phyloP scores from a whole-genome alignment of 1,140 invertebrate species.

The Anagrus nilaparvatae region DNA sequence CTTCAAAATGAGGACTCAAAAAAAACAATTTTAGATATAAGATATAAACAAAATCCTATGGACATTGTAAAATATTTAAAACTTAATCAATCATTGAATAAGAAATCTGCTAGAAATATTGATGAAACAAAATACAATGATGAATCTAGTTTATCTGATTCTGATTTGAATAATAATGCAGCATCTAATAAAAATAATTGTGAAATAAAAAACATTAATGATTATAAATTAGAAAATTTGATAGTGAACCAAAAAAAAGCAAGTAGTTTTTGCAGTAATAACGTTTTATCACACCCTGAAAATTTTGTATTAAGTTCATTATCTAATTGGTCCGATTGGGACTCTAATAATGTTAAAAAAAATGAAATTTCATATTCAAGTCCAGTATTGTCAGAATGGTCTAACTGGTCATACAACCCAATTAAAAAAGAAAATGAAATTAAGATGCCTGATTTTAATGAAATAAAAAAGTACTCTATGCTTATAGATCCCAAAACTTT shows the following conservation, averaged over 20 bases:
- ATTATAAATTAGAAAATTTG: neutral
- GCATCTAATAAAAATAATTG: neutral
- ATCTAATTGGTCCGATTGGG: constrained; percentile 30
- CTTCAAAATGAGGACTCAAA: constrained; percentile 24
- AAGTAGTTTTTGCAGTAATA: neutral
- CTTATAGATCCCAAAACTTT: neutral
- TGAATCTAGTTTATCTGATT: neutral
- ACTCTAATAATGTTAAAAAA: constrained; percentile 7
- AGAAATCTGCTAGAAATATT: neutral
- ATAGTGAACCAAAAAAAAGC: neutral
- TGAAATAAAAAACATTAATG: neutral
- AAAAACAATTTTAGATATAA: constrained; percentile 22
- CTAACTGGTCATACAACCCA: constrained; percentile 21
- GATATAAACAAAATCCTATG: constrained; percentile 20
- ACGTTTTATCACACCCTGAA: neutral
- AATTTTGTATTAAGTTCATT: constrained; percentile 9
- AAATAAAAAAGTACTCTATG: constrained; percentile 7
- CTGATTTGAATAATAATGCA: neutral
- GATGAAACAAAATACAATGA: neutral
- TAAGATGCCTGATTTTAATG: constrained; percentile 19
- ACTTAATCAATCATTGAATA: neutral
- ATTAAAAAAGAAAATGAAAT: constrained; percentile 23
- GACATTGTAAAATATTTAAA: constrained; percentile 19
- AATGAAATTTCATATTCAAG: neutral
- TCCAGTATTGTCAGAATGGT: constrained; percentile 29